phyloP scores from a whole-genome alignment of 2,797 vertebrate species.

The Nannoperca obscura region DNA sequence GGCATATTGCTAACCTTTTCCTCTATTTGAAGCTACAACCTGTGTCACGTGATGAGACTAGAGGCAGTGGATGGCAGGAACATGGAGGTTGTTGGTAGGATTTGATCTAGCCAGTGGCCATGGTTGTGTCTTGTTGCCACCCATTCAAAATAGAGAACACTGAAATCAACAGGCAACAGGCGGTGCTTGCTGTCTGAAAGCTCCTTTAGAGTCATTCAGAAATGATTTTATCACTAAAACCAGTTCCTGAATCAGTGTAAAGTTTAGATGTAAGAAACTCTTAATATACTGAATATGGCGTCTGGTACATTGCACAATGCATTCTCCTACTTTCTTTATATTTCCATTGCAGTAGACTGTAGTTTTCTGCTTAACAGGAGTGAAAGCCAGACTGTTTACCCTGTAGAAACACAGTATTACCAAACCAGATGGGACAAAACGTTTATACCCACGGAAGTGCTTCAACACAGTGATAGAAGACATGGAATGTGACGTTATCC shows the following conservation, averaged over 20 bases:
- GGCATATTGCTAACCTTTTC: too few relatives aligned
- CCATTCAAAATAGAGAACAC: too few relatives aligned
- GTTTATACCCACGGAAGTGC: neutral
- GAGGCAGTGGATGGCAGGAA: neutral
- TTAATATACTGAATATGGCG: neutral
- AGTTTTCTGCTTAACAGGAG: neutral
- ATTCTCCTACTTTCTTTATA: neutral
- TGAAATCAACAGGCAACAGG: too few relatives aligned
- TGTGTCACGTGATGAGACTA: neutral
- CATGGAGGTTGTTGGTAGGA: neutral
- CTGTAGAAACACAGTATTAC: neutral
- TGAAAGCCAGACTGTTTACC: neutral
- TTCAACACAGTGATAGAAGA: neutral
- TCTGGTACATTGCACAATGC: conserved; percentile 1
- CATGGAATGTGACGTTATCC: neutral
- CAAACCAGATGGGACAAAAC: neutral
- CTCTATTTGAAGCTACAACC: neutral
- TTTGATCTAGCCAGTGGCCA: too few relatives aligned
- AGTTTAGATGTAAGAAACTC: neutral
- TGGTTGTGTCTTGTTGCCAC: neutral
- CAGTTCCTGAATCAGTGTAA: too few relatives aligned
- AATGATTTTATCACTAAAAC: too few relatives aligned
- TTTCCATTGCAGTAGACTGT: neutral
- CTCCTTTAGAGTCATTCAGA: too few relatives aligned
- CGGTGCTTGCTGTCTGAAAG: too few relatives aligned